These are phyloP conservation scores for Pedetes capensis DNA, from an alignment of 2,113 vertebrate species.

Conservation along the genomic window DNA sequence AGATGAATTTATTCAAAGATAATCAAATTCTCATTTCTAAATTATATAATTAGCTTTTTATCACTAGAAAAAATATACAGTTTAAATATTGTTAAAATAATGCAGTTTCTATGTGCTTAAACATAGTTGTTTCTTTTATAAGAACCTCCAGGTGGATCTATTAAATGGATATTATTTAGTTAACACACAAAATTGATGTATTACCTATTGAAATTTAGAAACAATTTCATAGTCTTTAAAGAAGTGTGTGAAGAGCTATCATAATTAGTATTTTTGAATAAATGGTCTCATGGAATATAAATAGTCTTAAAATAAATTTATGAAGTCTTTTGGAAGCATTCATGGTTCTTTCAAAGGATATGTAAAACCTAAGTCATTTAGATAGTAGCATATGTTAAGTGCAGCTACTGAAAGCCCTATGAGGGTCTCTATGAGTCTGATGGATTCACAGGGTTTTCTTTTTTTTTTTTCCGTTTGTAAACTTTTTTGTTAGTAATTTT, in stretches of 20 bases:
- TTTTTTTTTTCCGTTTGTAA: too few species aligned
- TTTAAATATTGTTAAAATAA: not conserved
- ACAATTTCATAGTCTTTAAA: not conserved
- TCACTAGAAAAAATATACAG: not conserved
- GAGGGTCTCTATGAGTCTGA: too few species aligned
- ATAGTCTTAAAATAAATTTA: constrained; percentile 18
- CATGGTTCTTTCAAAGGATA: not conserved
- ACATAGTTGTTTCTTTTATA: not conserved
- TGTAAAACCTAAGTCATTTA: constrained; percentile 49
- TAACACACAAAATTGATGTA: not conserved
- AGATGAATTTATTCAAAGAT: not conserved
- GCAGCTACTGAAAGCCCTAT: too few species aligned
- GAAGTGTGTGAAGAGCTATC: not conserved
- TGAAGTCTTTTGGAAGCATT: not conserved
- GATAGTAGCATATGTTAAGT: constrained; percentile 62
- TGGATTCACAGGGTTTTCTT: too few species aligned
- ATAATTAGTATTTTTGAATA: not conserved
- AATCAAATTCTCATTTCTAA: constrained; percentile 33
- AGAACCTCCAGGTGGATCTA: not conserved
- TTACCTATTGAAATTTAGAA: not conserved
- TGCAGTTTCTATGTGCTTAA: not conserved
- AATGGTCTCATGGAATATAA: not conserved
- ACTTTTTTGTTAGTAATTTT: too few species aligned
- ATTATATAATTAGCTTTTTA: not conserved
- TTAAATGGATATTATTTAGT: not conserved